Evolutionary conservation across 2,113 vertebrate genomes (phyloP), one percentile per base, ranked within the genome.

Genomic region (Eleginops maclovinus): DNA sequence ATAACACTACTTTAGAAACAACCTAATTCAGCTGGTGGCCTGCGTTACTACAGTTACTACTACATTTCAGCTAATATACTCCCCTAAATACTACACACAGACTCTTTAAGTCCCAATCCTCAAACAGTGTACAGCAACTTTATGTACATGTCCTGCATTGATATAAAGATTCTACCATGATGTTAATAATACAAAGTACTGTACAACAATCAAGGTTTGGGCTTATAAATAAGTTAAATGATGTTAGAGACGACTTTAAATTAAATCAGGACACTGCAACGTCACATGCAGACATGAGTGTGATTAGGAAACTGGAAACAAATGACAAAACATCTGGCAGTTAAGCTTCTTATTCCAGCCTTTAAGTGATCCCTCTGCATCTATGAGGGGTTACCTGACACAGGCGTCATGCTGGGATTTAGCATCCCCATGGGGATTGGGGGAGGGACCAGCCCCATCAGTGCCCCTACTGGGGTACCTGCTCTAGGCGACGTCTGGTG

Each of bases 391-490:
- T 97, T 99, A 99, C 97, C 97, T 97, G 98, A 96, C 96, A 96
- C 96, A 92, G 96, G 96, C 91, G 94, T 95, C 97, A 99, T 97
- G 96, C 97, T 96, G 95, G 96, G 96, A 96, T 96, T 98, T 95
- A 99, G 96, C 96, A 97, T 97, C 93, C 97, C 97, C 97, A 99
- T 97, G 94, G 96, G 96, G 96, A 96, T 97, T 93, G 97, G 97
- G 93, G 97, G 96, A 89, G 97, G 97, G 91, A 99, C 97, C 94
- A 99, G 96, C 94, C 97, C 97, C 96, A 99, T 96, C 94, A 98
- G 96, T 88, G 97, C 96, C 96, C 96, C 96, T 94, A 97, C 95
- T 94, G 97, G 97, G 95, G 97, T 98, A 96, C 97, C 97, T 96
- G 98, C 96, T 97, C 97, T 96, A 84, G 97, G 97, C 94, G 97